Evolutionary conservation across 2,797 vertebrate genomes (phyloP).

Genomic region (Melanogrammus aeglefinus): DNA sequence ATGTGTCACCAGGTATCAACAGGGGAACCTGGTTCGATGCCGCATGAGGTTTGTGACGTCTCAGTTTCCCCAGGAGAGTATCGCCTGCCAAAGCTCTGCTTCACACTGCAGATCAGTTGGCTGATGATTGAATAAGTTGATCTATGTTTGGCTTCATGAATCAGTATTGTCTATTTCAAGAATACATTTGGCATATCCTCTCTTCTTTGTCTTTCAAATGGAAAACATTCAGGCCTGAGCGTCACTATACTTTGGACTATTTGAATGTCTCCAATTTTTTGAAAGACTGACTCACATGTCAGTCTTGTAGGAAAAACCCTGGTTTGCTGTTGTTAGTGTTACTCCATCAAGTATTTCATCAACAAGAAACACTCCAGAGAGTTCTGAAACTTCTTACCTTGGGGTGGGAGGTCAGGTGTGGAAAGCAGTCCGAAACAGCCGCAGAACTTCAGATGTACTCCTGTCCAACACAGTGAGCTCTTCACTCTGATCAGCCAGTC

Average conservation of each 20-base stretch:
- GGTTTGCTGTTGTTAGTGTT: not conserved
- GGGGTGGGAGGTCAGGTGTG: conserved; percentile 16
- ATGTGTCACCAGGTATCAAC: not conserved
- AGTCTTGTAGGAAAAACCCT: not conserved
- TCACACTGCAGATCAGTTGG: not conserved
- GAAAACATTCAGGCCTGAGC: not conserved
- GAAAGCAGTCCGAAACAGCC: conserved; percentile 21
- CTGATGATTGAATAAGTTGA: not conserved
- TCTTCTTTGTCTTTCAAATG: not conserved
- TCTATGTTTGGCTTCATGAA: not conserved
- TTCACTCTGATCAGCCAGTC: conserved; percentile 27
- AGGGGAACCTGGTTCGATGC: not conserved
- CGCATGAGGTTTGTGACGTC: not conserved
- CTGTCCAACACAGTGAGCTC: conserved; percentile 21
- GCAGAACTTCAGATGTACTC: conserved; percentile 41
- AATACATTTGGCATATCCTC: not conserved
- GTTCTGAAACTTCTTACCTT: conserved; percentile 5
- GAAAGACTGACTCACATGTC: no score
- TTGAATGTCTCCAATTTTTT: not conserved
- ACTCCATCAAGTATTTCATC: no score
- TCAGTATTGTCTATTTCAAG: not conserved
- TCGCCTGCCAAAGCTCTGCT: not conserved
- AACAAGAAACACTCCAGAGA: no score
- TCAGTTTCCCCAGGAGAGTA: not conserved
- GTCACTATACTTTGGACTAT: not conserved